These are phyloP conservation scores for Chrysemys picta DNA, from an alignment of 2,113 vertebrate genomes.

Conservation along the genomic window DNA sequence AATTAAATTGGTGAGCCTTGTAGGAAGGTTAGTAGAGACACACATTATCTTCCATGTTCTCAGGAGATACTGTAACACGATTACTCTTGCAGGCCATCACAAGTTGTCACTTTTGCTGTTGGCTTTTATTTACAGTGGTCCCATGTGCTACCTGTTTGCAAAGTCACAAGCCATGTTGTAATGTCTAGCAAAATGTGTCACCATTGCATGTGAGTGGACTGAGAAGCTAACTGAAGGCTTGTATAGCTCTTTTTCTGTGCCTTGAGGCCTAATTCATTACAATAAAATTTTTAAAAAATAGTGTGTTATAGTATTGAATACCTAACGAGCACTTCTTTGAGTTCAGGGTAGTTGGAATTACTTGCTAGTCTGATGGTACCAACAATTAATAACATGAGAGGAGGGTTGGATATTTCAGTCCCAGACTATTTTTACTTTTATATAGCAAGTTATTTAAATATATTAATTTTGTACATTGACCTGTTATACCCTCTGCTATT, in stretches of 20 bases:
- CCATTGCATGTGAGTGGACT: neutral
- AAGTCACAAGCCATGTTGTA: conserved; percentile 26
- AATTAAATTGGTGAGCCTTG: neutral
- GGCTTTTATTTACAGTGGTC: conserved; percentile 46
- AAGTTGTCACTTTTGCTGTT: conserved; percentile 66
- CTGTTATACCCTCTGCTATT: conserved; percentile 65
- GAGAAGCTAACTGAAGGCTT: neutral
- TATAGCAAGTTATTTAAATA: conserved; percentile 73
- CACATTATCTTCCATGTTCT: neutral
- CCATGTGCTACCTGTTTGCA: neutral
- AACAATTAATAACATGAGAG: conserved; percentile 10
- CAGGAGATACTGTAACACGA: neutral
- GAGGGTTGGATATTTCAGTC: conserved; percentile 31
- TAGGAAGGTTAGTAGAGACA: neutral
- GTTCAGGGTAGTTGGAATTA: neutral
- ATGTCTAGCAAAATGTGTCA: neutral
- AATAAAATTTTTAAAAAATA: neutral
- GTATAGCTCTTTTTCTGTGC: conserved; percentile 1
- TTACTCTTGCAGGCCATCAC: conserved; percentile 53
- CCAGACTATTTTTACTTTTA: conserved; percentile 64
- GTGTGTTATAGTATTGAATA: conserved; percentile 10
- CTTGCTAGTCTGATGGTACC: conserved; percentile 29
- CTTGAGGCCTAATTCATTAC: neutral
- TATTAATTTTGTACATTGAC: conserved; percentile 76
- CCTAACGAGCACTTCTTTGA: conserved; percentile 14